Conservation (phyloP, 2,888 invertebrate species). For the Acronicta alni region DNA sequence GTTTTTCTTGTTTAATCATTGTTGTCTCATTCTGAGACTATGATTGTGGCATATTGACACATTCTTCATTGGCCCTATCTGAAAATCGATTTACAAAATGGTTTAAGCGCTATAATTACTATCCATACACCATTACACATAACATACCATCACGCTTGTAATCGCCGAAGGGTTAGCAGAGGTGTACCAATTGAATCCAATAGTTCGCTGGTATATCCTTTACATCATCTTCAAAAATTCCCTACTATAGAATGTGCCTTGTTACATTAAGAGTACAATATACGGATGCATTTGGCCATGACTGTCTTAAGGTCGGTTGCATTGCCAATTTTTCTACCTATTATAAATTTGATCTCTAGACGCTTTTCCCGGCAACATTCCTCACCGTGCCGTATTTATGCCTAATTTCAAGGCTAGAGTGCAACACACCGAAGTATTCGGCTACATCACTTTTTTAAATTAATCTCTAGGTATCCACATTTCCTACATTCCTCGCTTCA, state of each 20-base stretch:
- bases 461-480: background rate
- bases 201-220: no score
- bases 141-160: no score
- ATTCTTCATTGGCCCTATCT: no score
- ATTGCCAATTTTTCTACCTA: conserved; percentile 16
- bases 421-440: conserved; percentile 56
- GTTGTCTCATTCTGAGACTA: no score
- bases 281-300: conserved; percentile 14
- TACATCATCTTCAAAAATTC: background rate
- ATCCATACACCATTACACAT: no score
- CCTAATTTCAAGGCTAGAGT: conserved; percentile 47
- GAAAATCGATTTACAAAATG: no score
- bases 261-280: conserved; percentile 8
- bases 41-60: no score
- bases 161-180: no score
- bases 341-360: background rate
- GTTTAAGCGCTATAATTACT: no score
- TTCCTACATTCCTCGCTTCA: conserved; percentile 21
- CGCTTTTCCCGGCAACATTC: background rate
- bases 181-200: no score
- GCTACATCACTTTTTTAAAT: no score
- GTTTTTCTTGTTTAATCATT: no score
- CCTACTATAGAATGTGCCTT: background rate
- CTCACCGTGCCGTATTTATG: conserved; percentile 24
- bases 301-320: conserved; percentile 6